Conservation (phyloP, 2,797 vertebrate genomes). For the Sebastiscus albofasciatus region DNA sequence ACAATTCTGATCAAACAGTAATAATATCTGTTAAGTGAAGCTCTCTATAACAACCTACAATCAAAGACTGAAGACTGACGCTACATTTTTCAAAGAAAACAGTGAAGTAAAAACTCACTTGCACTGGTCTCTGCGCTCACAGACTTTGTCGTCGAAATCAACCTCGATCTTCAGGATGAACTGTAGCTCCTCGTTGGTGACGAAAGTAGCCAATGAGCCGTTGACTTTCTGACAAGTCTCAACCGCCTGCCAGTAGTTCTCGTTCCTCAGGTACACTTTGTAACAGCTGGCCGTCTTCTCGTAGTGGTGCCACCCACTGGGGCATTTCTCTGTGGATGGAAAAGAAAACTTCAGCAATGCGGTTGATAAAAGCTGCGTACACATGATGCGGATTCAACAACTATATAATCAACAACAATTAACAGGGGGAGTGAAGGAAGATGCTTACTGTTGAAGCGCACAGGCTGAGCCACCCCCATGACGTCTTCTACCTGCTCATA, state of each 20-base stretch:
- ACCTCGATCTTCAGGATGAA: slow-evolving; percentile 97
- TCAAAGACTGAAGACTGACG: background rate
- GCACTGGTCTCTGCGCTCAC: slow-evolving; percentile 90
- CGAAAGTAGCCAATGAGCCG: slow-evolving; percentile 94
- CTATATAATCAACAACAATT: background rate
- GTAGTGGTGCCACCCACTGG: slow-evolving; percentile 98
- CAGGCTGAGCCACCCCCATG: slow-evolving; percentile 92
- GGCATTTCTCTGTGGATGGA: slow-evolving; percentile 91
- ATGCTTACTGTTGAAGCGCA: slow-evolving; percentile 95
- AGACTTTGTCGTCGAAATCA: slow-evolving; percentile 92
- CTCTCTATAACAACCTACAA: background rate
- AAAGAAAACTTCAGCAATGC: background rate
- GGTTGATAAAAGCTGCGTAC: background rate
- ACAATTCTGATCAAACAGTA: background rate
- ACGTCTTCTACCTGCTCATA: slow-evolving; percentile 85
- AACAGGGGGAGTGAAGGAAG: background rate
- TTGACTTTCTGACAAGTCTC: slow-evolving; percentile 97
- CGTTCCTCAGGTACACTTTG: slow-evolving; percentile 91
- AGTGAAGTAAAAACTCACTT: slow-evolving; percentile 83
- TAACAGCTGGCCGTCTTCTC: slow-evolving; percentile 99
- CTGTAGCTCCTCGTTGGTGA: slow-evolving; percentile 94
- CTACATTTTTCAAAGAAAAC: background rate
- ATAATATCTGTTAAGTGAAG: background rate
- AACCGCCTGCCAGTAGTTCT: slow-evolving; percentile 98
- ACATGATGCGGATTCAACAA: background rate